phyloP scores from a whole-genome alignment of 2,888 invertebrate genomes.

The Synanthedon formicaeformis region DNA sequence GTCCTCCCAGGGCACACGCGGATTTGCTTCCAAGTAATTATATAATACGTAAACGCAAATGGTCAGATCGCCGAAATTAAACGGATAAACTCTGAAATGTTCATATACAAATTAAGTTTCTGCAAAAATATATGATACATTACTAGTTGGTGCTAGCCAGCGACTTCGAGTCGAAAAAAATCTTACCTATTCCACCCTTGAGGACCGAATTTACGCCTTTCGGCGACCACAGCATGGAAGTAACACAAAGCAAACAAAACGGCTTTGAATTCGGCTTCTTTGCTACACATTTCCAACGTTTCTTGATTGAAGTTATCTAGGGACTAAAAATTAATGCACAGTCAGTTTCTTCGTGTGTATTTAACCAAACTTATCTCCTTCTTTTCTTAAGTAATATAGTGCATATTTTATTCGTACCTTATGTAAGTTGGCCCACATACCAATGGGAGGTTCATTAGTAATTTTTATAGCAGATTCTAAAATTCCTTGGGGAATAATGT shows the following conservation, averaged over 20 bases:
- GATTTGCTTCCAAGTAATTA: constrained; percentile 91
- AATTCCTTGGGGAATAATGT: constrained; percentile 85
- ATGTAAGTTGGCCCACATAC: constrained; percentile 94
- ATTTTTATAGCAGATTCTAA: constrained; percentile 95
- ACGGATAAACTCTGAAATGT: constrained; percentile 74
- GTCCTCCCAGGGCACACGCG: constrained; percentile 93
- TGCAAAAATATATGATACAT: not conserved
- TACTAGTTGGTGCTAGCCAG: no score
- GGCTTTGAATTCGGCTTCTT: constrained; percentile 93
- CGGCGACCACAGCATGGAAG: constrained; percentile 94
- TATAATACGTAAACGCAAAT: constrained; percentile 91
- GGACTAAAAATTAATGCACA: constrained; percentile 50
- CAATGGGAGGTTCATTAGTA: constrained; percentile 95
- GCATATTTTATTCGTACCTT: constrained; percentile 59
- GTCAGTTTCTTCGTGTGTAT: not conserved
- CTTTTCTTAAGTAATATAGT: no score
- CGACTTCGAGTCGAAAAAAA: no score
- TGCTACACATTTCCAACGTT: constrained; percentile 91
- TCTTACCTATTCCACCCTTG: constrained; percentile 87
- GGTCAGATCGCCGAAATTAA: constrained; percentile 88
- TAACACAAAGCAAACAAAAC: constrained; percentile 91
- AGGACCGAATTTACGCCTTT: constrained; percentile 92
- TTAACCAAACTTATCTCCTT: not conserved
- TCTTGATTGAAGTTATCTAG: constrained; percentile 93
- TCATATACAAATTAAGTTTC: no score